phyloP scores from a whole-genome alignment of 2,797 vertebrate species.

The Clarias pachynema region DNA sequence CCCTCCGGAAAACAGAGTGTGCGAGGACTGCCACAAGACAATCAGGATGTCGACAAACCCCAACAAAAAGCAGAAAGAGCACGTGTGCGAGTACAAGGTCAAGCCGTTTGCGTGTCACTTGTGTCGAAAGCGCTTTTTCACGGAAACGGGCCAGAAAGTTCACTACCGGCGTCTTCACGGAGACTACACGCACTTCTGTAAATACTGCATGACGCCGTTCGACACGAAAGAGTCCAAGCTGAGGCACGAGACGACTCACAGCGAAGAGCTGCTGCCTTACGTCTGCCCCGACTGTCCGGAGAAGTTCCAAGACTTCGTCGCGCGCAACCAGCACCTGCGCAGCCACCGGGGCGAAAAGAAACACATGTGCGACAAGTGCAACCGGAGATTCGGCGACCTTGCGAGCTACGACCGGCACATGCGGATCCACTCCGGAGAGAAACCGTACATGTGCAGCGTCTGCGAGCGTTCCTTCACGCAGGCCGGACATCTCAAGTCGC shows the following conservation, averaged over 20 bases:
- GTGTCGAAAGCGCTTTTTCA: constrained; percentile 37
- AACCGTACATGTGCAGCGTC: constrained; percentile 33
- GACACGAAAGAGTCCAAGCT: constrained; percentile 29
- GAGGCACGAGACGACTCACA: constrained; percentile 33
- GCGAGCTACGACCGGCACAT: constrained; percentile 26
- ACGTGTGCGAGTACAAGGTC: constrained; percentile 43
- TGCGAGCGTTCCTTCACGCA: constrained; percentile 45
- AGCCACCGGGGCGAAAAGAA: constrained; percentile 30
- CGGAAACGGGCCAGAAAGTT: constrained; percentile 33
- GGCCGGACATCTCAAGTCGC: constrained; percentile 41
- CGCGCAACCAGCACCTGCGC: constrained; percentile 29
- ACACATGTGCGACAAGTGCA: constrained; percentile 33
- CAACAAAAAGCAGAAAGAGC: constrained; percentile 13
- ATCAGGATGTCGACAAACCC: constrained; percentile 25
- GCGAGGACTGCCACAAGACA: constrained; percentile 34
- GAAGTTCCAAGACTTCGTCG: constrained; percentile 24
- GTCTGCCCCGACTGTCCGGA: constrained; percentile 37
- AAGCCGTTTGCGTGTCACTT: constrained; percentile 32
- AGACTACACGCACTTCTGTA: constrained; percentile 41
- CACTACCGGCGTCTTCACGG: constrained; percentile 36
- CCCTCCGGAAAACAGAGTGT: not conserved
- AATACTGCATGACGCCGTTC: constrained; percentile 36
- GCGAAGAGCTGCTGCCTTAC: constrained; percentile 29
- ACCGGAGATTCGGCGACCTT: not conserved
- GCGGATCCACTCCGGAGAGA: constrained; percentile 36